A percentile compares a stretch with the other conserved stretches of the same genome.
phyloP scores from a whole-genome alignment of 2,113 vertebrate species.

The Misgurnus mizolepis region DNA sequence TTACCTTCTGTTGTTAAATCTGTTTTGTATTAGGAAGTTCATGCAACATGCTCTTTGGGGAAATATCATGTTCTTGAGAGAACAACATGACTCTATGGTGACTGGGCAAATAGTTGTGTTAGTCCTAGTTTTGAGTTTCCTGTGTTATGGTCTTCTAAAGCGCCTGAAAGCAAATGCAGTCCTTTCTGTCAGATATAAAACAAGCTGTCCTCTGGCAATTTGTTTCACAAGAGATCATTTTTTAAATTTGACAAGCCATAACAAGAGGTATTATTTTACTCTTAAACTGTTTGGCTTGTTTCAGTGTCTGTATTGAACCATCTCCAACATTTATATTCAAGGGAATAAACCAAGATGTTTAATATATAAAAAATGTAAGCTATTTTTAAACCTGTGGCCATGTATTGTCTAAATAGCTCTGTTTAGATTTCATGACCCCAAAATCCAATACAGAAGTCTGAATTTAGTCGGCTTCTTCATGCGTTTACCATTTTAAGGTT shows the following conservation, averaged over 20 bases:
- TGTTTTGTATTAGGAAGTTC: not conserved
- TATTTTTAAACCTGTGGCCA: no score
- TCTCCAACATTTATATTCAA: not conserved
- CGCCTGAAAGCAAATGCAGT: not conserved
- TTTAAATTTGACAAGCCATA: not conserved
- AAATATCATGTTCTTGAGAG: conserved; percentile 11
- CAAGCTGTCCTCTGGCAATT: conserved; percentile 12
- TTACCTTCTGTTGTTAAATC: not conserved
- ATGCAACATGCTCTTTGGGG: not conserved
- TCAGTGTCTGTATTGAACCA: not conserved
- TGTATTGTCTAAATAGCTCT: not conserved
- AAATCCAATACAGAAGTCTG: not conserved
- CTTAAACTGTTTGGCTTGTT: not conserved
- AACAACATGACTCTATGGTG: not conserved
- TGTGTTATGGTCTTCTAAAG: conserved; percentile 34
- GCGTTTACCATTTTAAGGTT: conserved; percentile 13
- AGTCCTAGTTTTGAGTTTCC: conserved; percentile 10
- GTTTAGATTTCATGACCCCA: not conserved
- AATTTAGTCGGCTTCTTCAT: not conserved
- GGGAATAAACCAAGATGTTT: no score
- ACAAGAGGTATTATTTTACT: not conserved
- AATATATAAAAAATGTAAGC: no score
- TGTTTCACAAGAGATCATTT: not conserved
- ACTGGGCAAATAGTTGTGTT: conserved; percentile 27
- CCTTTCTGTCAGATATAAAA: conserved; percentile 17